These are phyloP conservation scores for Batillaria attramentaria DNA, from an alignment of 1,140 invertebrate species.

Conservation along the genomic window DNA sequence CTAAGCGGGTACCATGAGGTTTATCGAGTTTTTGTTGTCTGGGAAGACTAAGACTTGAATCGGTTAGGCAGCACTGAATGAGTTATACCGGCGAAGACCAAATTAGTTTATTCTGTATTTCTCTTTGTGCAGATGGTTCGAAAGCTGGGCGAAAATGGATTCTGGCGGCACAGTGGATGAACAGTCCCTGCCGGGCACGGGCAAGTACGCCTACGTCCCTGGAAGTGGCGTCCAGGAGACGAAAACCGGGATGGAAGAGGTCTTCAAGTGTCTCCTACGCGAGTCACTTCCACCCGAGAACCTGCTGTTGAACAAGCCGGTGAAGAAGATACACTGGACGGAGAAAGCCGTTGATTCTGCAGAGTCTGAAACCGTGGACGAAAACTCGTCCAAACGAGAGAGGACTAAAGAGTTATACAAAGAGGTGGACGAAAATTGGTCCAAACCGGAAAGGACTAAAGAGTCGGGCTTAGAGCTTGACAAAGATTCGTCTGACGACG, in stretches of 20 bases:
- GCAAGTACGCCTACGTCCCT: conserved; percentile 10
- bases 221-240: conserved; percentile 19
- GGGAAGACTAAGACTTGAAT: too few relatives aligned
- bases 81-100: too few relatives aligned
- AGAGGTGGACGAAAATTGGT: too few relatives aligned
- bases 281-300: background rate
- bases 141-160: conserved; percentile 15
- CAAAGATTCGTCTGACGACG: background rate
- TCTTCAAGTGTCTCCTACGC: background rate
- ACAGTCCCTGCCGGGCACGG: conserved; percentile 15
- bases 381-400: too few relatives aligned
- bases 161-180: conserved; percentile 18
- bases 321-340: conserved; percentile 15
- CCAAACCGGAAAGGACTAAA: background rate
- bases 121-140: conserved; percentile 20
- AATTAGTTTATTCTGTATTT: too few relatives aligned
- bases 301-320: conserved; percentile 17
- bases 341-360: too few relatives aligned
- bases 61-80: too few relatives aligned
- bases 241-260: conserved; percentile 1
- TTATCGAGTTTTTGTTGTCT: too few relatives aligned
- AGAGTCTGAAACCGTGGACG: too few relatives aligned
- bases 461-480: background rate
- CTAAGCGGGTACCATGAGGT: too few relatives aligned
- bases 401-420: too few relatives aligned